These are phyloP conservation scores for Archips crataeganus DNA, from an alignment of 2,888 invertebrate species.

Conservation along the genomic window DNA sequence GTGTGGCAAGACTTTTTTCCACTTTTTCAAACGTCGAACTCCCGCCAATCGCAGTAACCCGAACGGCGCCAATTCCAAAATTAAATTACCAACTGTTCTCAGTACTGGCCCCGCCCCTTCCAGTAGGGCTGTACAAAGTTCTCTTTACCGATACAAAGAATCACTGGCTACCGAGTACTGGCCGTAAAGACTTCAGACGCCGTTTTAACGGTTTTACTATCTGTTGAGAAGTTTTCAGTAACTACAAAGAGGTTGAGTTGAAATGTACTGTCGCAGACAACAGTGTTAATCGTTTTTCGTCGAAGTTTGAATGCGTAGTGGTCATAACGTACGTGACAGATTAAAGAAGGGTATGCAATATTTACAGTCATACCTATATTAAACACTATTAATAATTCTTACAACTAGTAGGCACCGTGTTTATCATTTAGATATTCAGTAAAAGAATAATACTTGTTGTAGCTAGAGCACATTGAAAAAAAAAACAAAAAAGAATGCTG, in stretches of 20 bases:
- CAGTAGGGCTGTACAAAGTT: conserved; percentile 53
- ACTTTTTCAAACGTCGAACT: conserved; percentile 6
- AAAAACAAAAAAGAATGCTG: too few relatives aligned
- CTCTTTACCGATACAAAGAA: conserved; percentile 45
- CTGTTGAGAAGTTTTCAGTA: conserved; percentile 64
- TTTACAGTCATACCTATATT: too few relatives aligned
- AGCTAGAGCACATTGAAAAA: too few relatives aligned
- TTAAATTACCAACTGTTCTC: conserved; percentile 55
- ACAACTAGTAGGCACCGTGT: too few relatives aligned
- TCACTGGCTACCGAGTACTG: conserved; percentile 61
- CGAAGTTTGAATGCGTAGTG: not conserved
- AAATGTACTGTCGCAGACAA: conserved; percentile 45
- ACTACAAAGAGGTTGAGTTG: conserved; percentile 60
- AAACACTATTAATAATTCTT: too few relatives aligned
- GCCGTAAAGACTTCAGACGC: conserved; percentile 71
- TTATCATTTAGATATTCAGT: too few relatives aligned
- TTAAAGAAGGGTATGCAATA: too few relatives aligned
- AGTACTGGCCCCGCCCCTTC: conserved; percentile 46
- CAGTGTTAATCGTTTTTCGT: not conserved
- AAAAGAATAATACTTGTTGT: too few relatives aligned
- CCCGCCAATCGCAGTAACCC: conserved; percentile 13
- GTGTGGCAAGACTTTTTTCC: too few relatives aligned
- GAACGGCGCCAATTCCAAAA: conserved; percentile 65
- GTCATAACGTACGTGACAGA: too few relatives aligned
- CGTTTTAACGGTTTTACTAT: conserved; percentile 74